Percentiles rank a stretch among this genome's conserved stretches.
These are phyloP conservation scores for Nezara viridula DNA, from an alignment of 2,888 invertebrate genomes.

Conservation along the genomic window DNA sequence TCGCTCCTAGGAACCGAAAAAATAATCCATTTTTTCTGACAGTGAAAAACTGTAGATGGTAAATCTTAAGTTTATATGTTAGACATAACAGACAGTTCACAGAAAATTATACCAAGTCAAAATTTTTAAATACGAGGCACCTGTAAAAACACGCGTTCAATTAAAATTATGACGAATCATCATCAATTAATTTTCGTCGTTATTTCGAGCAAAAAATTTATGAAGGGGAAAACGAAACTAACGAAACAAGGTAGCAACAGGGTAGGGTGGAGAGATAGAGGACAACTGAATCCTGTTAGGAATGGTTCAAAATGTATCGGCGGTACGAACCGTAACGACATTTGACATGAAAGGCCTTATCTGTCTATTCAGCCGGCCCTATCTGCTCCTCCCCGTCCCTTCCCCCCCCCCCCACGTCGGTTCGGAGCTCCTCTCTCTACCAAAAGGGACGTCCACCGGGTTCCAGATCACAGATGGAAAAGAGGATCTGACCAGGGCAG, in stretches of 20 bases:
- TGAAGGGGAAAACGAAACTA: neutral
- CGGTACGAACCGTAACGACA: neutral
- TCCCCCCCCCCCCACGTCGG: neutral
- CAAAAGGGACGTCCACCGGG: neutral
- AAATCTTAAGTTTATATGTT: too few relatives aligned
- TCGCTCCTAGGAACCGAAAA: too few relatives aligned
- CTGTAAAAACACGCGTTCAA: too few relatives aligned
- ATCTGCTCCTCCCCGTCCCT: neutral
- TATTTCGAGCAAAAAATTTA: neutral
- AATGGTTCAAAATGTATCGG: constrained; percentile 25
- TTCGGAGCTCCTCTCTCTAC: neutral
- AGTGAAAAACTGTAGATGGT: too few relatives aligned
- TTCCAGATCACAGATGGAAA: neutral
- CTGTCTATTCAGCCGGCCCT: constrained; percentile 26
- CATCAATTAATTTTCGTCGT: too few relatives aligned
- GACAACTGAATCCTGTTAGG: neutral
- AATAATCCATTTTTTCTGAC: too few relatives aligned
- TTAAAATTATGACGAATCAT: too few relatives aligned
- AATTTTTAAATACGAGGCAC: too few relatives aligned
- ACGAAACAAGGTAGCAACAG: neutral
- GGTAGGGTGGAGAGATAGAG: neutral
- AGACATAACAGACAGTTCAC: too few relatives aligned
- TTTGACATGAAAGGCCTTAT: constrained; percentile 44
- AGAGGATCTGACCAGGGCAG: neutral
- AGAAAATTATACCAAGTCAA: too few relatives aligned